These are phyloP conservation scores for Cerastis leucographa DNA, from an alignment of 2,888 invertebrate genomes.

Conservation along the genomic window DNA sequence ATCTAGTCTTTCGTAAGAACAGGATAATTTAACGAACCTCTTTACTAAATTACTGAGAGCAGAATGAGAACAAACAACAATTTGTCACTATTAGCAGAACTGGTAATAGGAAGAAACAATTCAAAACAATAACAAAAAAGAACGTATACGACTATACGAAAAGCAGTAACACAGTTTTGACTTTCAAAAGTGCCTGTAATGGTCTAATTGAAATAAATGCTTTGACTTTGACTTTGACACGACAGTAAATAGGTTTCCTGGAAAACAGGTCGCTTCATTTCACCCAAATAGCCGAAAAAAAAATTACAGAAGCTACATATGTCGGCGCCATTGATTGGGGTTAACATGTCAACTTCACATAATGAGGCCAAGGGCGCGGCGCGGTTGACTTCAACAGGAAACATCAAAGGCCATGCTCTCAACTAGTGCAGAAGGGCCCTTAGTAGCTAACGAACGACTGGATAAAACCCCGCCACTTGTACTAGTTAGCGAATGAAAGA, in stretches of 20 bases:
- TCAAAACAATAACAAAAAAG: not conserved
- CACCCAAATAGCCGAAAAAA: not conserved
- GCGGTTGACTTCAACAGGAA: slow-evolving; percentile 67
- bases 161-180: too few relatives aligned
- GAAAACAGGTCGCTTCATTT: not conserved
- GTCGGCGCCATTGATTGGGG: slow-evolving; percentile 65
- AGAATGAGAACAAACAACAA: slow-evolving; percentile 7
- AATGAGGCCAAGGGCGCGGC: slow-evolving; percentile 77
- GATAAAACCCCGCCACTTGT: slow-evolving; percentile 70
- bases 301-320: slow-evolving; percentile 31
- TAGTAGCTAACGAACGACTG: slow-evolving; percentile 76
- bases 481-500: slow-evolving; percentile 69
- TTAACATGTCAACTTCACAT: slow-evolving; percentile 71
- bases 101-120: not conserved
- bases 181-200: too few relatives aligned
- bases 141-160: not conserved
- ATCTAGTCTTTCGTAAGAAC: not conserved
- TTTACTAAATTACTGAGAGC: not conserved
- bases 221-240: too few relatives aligned
- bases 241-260: not conserved
- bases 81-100: slow-evolving; percentile 4
- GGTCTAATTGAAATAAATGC: too few relatives aligned
- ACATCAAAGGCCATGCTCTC: slow-evolving; percentile 80
- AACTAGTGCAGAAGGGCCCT: slow-evolving; percentile 73
- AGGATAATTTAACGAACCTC: not conserved